Evolutionary conservation across 2,797 vertebrate species (phyloP).

Genomic region (Chromis chromis): DNA sequence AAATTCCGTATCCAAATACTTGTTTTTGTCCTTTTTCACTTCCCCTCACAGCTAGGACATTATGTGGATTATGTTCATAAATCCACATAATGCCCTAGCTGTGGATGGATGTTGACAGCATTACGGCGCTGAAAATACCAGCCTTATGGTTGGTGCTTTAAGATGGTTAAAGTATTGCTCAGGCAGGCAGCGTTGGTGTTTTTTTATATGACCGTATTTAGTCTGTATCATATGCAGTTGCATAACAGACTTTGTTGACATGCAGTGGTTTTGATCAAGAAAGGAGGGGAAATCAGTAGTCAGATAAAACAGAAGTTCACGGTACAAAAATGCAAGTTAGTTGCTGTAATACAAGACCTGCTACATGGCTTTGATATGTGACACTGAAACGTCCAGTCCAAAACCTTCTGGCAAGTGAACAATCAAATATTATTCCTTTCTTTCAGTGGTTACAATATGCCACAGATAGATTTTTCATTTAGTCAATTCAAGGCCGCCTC

Average conservation of each 20-base stretch:
- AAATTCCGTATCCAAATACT: constrained; percentile 50
- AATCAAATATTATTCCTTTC: constrained; percentile 73
- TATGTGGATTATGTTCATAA: constrained; percentile 36
- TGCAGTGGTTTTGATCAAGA: constrained; percentile 50
- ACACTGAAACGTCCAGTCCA: constrained; percentile 72
- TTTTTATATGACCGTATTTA: constrained; percentile 47
- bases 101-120: constrained; percentile 55
- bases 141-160: constrained; percentile 39
- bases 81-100: constrained; percentile 42
- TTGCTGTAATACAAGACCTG: constrained; percentile 67
- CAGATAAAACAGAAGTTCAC: constrained; percentile 59
- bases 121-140: constrained; percentile 53
- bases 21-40: constrained; percentile 33
- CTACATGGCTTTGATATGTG: constrained; percentile 81
- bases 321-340: constrained; percentile 56
- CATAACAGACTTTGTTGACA: constrained; percentile 42
- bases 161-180: constrained; percentile 38
- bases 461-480: constrained; percentile 70
- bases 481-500: constrained; percentile 54
- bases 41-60: constrained; percentile 8
- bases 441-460: constrained; percentile 75
- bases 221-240: constrained; percentile 40
- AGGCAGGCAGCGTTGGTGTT: constrained; percentile 22
- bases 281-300: constrained; percentile 30
- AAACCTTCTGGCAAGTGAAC: constrained; percentile 82